A percentile compares a stretch with the other conserved stretches of the same genome.
These are phyloP conservation scores for Mormyrus lacerda DNA, from an alignment of 2,113 vertebrate species.

Conservation along the genomic window DNA sequence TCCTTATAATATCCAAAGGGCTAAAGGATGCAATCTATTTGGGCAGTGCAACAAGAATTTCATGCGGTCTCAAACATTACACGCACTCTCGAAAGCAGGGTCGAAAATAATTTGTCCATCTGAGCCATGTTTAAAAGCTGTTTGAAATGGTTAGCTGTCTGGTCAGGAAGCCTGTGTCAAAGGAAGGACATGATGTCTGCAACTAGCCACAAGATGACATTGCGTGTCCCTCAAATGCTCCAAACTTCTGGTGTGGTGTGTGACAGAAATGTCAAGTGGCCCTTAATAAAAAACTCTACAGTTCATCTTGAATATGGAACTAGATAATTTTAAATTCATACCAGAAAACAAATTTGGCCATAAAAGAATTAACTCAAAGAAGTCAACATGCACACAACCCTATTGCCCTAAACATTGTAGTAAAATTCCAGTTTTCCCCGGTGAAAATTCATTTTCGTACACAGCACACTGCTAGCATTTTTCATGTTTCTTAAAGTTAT, in stretches of 20 bases:
- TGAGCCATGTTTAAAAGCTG: neutral
- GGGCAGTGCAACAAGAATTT: neutral
- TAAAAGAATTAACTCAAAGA: neutral
- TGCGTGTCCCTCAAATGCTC: neutral
- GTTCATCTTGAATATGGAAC: neutral
- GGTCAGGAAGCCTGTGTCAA: neutral
- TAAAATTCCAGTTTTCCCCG: neutral
- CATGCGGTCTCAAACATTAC: neutral
- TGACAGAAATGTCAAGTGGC: neutral
- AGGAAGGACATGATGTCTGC: neutral
- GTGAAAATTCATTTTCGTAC: neutral
- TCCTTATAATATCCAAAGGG: neutral
- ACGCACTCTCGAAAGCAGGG: neutral
- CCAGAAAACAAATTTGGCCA: neutral
- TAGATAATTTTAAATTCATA: neutral
- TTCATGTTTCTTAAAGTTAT: constrained; percentile 21
- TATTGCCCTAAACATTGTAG: neutral
- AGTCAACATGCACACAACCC: neutral
- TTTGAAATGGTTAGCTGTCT: neutral
- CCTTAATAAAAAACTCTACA: neutral
- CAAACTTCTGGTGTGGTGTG: neutral
- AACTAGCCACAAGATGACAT: neutral
- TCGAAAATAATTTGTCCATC: neutral
- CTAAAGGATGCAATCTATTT: neutral
- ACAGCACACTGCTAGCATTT: constrained; percentile 12